Evolutionary conservation across 2,113 vertebrate species (phyloP).

Genomic region (Cyphotilapia sp.): DNA sequence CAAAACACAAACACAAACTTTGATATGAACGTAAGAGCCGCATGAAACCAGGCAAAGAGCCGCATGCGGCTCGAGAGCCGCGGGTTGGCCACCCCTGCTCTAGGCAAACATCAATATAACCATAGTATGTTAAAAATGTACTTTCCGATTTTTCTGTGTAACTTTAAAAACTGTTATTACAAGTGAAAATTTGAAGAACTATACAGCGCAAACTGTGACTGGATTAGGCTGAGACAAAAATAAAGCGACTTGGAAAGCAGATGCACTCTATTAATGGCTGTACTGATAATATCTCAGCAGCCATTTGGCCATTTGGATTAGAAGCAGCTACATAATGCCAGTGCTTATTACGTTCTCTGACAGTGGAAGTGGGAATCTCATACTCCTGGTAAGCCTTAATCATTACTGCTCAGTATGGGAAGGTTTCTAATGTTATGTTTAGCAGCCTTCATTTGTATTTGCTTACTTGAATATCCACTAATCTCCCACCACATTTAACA

Average conservation of each 20-base stretch:
- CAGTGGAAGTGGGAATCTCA: background rate
- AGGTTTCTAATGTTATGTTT: background rate
- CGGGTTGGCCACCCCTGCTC: background rate
- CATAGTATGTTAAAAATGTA: background rate
- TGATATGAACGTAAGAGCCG: background rate
- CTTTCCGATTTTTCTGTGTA: background rate
- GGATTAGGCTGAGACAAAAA: background rate
- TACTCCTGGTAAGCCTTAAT: background rate
- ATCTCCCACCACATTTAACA: background rate
- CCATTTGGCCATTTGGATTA: background rate
- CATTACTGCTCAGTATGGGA: background rate
- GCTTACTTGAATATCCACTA: background rate
- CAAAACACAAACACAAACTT: background rate
- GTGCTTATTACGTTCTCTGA: background rate
- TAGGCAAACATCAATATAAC: background rate
- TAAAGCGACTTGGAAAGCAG: background rate
- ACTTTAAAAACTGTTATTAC: background rate
- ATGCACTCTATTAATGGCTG: background rate
- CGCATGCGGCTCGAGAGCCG: accelerated
- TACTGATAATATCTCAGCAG: background rate
- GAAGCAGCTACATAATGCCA: background rate
- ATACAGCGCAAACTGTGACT: background rate
- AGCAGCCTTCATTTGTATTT: background rate
- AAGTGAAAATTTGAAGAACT: background rate
- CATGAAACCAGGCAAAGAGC: background rate